phyloP scores from a whole-genome alignment of 2,888 invertebrate species.

The Chrysolina oricalcia region DNA sequence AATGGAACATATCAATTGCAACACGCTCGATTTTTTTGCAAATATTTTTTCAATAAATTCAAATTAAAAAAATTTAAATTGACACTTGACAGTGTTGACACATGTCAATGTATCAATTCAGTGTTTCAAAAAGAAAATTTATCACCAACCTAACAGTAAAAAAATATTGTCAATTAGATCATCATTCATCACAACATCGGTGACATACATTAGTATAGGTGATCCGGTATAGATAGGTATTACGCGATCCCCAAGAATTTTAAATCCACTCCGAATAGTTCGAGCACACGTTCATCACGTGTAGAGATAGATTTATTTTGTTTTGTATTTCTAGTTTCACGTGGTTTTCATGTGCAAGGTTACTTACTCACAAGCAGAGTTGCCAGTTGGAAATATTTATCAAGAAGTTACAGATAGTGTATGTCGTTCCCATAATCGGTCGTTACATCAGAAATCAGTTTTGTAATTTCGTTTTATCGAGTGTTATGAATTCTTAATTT shows the following conservation, averaged over 20 bases:
- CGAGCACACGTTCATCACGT: slow-evolving; percentile 11
- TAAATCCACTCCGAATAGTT: background rate
- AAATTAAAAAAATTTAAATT: too few relatives aligned
- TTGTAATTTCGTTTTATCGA: background rate
- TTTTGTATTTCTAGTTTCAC: slow-evolving; percentile 15
- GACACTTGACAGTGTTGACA: too few relatives aligned
- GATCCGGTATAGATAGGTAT: background rate
- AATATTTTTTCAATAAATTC: too few relatives aligned
- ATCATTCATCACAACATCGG: background rate
- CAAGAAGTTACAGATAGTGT: background rate
- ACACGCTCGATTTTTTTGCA: too few relatives aligned
- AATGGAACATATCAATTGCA: too few relatives aligned
- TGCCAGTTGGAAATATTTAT: background rate
- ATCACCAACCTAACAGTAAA: too few relatives aligned
- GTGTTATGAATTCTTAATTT: background rate
- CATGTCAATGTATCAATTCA: too few relatives aligned
- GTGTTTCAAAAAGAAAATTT: too few relatives aligned
- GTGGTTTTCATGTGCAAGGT: slow-evolving; percentile 13
- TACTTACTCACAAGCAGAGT: slow-evolving; percentile 8
- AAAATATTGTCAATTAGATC: too few relatives aligned
- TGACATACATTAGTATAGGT: too few relatives aligned
- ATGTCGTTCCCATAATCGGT: background rate
- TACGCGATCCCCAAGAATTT: background rate
- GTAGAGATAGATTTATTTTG: too few relatives aligned
- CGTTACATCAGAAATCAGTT: background rate